Evolutionary conservation across 2,888 invertebrate genomes (phyloP).

Genomic region (Ceriagrion tenellum): DNA sequence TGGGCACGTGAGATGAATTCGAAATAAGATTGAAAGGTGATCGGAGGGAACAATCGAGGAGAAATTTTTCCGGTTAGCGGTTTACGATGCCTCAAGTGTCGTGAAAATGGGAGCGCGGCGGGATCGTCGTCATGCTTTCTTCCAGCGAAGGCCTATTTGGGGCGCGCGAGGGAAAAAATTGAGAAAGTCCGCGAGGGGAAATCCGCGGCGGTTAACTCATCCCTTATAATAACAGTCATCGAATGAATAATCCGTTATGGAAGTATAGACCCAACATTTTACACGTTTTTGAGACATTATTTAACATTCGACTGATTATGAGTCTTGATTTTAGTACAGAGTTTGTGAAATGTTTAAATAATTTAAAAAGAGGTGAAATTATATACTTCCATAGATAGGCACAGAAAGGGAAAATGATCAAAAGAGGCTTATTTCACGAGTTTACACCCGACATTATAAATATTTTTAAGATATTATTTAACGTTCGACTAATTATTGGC

Average conservation of each 20-base stretch:
- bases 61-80: slow-evolving; percentile 48
- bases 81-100: slow-evolving; percentile 31
- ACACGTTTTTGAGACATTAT: no score
- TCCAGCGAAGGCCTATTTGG: neutral
- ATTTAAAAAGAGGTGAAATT: no score
- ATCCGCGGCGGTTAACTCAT: neutral
- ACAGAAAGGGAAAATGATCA: no score
- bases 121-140: slow-evolving; percentile 56
- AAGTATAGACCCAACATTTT: no score
- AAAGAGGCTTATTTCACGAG: no score
- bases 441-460: no score
- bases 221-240: neutral
- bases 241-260: neutral
- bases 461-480: no score
- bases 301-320: no score
- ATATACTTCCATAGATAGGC: no score
- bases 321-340: no score
- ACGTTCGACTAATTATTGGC: no score
- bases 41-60: slow-evolving; percentile 55
- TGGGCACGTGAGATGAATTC: neutral
- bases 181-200: neutral
- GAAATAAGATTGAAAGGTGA: neutral
- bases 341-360: no score
- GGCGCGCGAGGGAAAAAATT: neutral
- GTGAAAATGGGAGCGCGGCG: slow-evolving; percentile 41